Conservation (phyloP, 2,888 invertebrate species). For the Doris montereyensis region DNA sequence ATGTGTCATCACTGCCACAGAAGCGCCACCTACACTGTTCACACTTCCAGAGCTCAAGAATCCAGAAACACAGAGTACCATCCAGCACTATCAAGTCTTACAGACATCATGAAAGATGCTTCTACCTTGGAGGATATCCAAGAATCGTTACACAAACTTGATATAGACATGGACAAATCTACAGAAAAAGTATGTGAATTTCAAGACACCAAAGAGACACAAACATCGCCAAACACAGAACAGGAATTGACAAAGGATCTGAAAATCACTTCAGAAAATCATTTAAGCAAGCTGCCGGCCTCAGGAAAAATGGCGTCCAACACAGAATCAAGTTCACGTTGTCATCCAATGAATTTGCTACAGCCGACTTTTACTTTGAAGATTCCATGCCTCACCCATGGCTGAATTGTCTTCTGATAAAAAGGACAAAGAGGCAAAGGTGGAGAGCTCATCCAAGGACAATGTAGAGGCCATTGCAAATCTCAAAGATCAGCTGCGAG, state of each 20-base stretch:
- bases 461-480: not conserved
- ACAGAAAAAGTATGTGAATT: no score
- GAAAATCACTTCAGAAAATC: no score
- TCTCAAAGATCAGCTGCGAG: not conserved
- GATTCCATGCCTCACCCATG: constrained; percentile 90
- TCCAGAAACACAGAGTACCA: constrained; percentile 22
- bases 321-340: constrained; percentile 61
- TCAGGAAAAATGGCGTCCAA: no score
- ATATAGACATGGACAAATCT: no score
- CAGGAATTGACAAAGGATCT: no score
- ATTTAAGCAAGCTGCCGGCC: no score
- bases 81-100: constrained; percentile 11
- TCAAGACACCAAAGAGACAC: no score
- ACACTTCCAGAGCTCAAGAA: constrained; percentile 34
- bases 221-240: no score
- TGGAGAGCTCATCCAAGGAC: constrained; percentile 71
- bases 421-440: constrained; percentile 74
- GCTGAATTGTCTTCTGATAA: constrained; percentile 75
- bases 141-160: no score
- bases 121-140: constrained; percentile 14
- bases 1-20: constrained; percentile 31
- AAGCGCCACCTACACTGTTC: constrained; percentile 35
- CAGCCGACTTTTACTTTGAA: constrained; percentile 89
- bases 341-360: constrained; percentile 79
- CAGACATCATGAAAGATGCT: constrained; percentile 1